phyloP scores from a whole-genome alignment of 1,140 invertebrate species.

The Leptinotarsa lineolata region DNA sequence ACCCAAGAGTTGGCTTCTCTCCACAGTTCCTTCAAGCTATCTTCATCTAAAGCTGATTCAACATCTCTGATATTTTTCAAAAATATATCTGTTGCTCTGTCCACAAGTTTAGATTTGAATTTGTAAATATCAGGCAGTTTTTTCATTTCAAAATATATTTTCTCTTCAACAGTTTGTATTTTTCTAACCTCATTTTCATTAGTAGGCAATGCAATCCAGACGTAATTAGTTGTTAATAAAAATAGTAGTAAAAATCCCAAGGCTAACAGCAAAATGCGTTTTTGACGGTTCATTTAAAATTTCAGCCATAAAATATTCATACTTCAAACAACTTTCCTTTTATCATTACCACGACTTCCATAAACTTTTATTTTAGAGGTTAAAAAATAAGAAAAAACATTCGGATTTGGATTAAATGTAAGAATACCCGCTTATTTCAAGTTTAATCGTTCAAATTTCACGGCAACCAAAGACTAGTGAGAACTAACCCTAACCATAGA shows the following conservation, averaged over 20 bases:
- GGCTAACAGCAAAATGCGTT: slow-evolving; percentile 18
- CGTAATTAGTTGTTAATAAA: slow-evolving; percentile 31
- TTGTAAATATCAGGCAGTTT: slow-evolving; percentile 28
- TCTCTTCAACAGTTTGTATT: slow-evolving; percentile 22
- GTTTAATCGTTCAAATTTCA: background rate
- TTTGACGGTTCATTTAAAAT: slow-evolving; percentile 28
- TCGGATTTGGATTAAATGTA: no score
- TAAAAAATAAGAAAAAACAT: no score
- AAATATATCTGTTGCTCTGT: slow-evolving; percentile 34
- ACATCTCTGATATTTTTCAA: slow-evolving; percentile 35
- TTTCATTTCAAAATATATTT: slow-evolving; percentile 29
- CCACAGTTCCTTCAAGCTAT: slow-evolving; percentile 42
- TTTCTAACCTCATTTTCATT: slow-evolving; percentile 27
- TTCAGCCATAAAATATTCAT: background rate
- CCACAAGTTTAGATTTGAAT: slow-evolving; percentile 23
- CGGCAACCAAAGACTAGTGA: background rate
- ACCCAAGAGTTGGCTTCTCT: slow-evolving; percentile 45
- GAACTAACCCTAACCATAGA: background rate
- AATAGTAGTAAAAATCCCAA: slow-evolving; percentile 22
- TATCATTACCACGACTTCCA: no score
- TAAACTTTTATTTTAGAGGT: no score
- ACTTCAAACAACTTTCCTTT: background rate
- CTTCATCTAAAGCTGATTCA: slow-evolving; percentile 2
- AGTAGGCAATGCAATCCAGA: slow-evolving; percentile 25
- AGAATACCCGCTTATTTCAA: no score